phyloP scores from a whole-genome alignment of 2,113 vertebrate species.

The Fulica atra region DNA sequence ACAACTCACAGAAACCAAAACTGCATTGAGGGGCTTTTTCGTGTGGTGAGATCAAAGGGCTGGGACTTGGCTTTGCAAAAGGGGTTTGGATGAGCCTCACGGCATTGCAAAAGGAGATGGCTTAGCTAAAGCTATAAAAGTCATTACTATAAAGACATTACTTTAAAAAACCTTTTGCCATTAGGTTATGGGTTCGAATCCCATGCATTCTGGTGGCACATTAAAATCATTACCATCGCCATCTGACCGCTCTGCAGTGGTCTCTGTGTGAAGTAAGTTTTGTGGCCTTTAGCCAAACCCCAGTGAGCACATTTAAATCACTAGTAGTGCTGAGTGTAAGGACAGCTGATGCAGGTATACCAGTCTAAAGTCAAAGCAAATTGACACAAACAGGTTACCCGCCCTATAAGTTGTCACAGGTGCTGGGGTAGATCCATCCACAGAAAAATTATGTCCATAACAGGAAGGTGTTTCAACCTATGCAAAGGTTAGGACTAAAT shows the following conservation, averaged over 20 bases:
- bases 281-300: not conserved
- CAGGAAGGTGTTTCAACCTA: not conserved
- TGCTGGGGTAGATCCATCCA: not conserved
- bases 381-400: not conserved
- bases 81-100: not conserved
- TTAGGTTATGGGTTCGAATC: not conserved
- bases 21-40: not conserved
- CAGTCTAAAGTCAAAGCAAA: not conserved
- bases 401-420: not conserved
- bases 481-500: not conserved
- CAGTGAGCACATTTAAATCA: not conserved
- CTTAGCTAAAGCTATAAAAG: not conserved
- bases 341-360: not conserved
- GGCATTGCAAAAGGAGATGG: not conserved
- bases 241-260: not conserved
- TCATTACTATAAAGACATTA: not conserved
- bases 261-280: not conserved
- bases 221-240: not conserved
- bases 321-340: not conserved
- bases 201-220: not conserved
- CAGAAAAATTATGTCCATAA: not conserved
- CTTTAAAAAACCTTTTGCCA: constrained; percentile 1
- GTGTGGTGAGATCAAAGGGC: constrained; percentile 3
- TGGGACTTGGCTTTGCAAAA: not conserved
- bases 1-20: constrained; percentile 24